Conservation (phyloP, 2,888 invertebrate species). For the Trachelus iudaicus region DNA sequence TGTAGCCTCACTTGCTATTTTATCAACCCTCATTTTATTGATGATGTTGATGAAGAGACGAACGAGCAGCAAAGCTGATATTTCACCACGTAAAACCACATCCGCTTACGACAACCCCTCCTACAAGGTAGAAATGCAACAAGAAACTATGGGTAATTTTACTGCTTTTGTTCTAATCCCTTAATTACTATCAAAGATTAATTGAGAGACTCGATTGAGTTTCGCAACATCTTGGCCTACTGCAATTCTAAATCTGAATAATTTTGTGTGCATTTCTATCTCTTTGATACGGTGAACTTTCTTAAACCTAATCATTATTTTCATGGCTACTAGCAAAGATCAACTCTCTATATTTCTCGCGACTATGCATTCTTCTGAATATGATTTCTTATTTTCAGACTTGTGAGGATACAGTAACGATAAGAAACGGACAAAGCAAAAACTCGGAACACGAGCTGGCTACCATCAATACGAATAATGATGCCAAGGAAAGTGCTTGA, state of each 20-base stretch:
- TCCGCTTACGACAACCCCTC: conserved; percentile 95
- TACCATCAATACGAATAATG: conserved; percentile 49
- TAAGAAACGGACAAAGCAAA: conserved; percentile 53
- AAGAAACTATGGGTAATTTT: conserved; percentile 87
- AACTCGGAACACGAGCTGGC: conserved; percentile 57
- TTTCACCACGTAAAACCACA: conserved; percentile 85
- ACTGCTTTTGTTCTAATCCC: conserved; percentile 19
- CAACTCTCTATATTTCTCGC: neutral
- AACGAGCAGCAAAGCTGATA: conserved; percentile 76
- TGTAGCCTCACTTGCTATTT: conserved; percentile 85
- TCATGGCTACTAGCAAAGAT: neutral
- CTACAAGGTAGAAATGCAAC: conserved; percentile 93
- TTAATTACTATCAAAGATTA: neutral
- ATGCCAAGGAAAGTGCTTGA: conserved; percentile 52
- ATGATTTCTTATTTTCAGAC: conserved; percentile 48
- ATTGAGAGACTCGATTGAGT: neutral
- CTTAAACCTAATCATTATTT: neutral
- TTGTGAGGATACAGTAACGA: conserved; percentile 59
- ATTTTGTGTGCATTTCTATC: neutral
- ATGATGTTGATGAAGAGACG: conserved; percentile 83
- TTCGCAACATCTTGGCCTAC: neutral
- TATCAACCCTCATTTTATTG: conserved; percentile 82
- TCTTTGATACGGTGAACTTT: neutral
- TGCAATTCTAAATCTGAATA: too few relatives aligned
- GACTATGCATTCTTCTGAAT: neutral